Percentiles rank a stretch among this genome's conserved stretches.
These are phyloP conservation scores for Dolichoris vasculosae DNA, from an alignment of 1,140 invertebrate genomes.

Conservation along the genomic window DNA sequence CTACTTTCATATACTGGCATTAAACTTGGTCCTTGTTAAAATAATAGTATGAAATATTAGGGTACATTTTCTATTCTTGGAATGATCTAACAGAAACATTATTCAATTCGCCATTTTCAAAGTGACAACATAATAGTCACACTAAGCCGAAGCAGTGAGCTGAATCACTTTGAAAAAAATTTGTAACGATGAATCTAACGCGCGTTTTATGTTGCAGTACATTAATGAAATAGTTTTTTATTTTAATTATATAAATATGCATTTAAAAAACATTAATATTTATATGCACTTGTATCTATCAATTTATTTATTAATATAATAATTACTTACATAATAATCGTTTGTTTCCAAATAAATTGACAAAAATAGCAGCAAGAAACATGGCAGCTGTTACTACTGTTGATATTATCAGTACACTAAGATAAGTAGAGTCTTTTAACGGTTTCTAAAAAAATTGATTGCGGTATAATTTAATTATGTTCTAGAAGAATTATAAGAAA, in stretches of 20 bases:
- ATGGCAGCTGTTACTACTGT: slow-evolving; percentile 52
- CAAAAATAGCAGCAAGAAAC: slow-evolving; percentile 57
- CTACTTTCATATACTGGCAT: too few relatives aligned
- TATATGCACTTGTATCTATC: neutral
- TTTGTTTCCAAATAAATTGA: slow-evolving; percentile 61
- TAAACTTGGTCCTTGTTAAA: too few relatives aligned
- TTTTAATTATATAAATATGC: neutral
- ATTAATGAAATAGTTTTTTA: too few relatives aligned
- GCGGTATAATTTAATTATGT: neutral
- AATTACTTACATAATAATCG: slow-evolving; percentile 64
- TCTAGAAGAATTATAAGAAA: neutral
- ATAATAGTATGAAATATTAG: too few relatives aligned
- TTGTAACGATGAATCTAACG: too few relatives aligned
- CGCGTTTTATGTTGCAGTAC: too few relatives aligned
- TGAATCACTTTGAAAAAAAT: too few relatives aligned
- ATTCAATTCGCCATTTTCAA: too few relatives aligned
- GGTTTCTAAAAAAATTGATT: slow-evolving; percentile 53
- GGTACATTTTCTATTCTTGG: too few relatives aligned
- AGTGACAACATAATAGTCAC: too few relatives aligned
- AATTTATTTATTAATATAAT: neutral
- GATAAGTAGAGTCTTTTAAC: slow-evolving; percentile 58
- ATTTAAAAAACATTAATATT: neutral
- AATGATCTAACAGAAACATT: too few relatives aligned
- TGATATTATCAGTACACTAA: slow-evolving; percentile 59
- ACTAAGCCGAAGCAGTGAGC: too few relatives aligned